A percentile compares a stretch with the other conserved stretches of the same genome.
phyloP scores from a whole-genome alignment of 2,888 invertebrate genomes.

The Mystacides longicornis region DNA sequence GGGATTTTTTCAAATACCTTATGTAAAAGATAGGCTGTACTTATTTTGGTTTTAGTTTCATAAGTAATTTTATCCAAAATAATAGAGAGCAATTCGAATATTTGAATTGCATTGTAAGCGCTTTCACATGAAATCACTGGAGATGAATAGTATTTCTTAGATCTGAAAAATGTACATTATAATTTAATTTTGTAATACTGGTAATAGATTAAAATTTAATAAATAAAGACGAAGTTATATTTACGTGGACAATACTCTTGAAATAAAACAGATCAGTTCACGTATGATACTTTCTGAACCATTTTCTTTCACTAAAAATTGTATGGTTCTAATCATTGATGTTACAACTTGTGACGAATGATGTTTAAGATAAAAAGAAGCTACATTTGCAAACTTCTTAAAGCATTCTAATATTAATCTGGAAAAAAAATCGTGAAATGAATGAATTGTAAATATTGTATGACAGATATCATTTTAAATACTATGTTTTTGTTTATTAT shows the following conservation, averaged over 20 bases:
- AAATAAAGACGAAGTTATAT: neutral
- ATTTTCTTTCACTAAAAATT: slow-evolving; percentile 22
- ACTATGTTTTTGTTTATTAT: too few relatives aligned
- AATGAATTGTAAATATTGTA: too few relatives aligned
- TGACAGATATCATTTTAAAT: too few relatives aligned
- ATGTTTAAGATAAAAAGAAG: slow-evolving; percentile 19
- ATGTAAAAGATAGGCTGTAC: slow-evolving; percentile 16
- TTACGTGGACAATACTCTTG: slow-evolving; percentile 18
- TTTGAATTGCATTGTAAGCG: slow-evolving; percentile 17
- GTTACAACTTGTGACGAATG: slow-evolving; percentile 19
- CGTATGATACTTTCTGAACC: slow-evolving; percentile 12
- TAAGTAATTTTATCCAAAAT: slow-evolving; percentile 13
- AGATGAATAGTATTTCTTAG: slow-evolving; percentile 10
- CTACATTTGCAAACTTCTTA: slow-evolving; percentile 10
- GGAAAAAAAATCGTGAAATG: too few relatives aligned
- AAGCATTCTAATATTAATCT: slow-evolving; percentile 20
- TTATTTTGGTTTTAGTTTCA: slow-evolving; percentile 15
- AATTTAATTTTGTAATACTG: neutral
- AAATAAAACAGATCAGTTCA: slow-evolving; percentile 14
- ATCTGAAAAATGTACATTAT: slow-evolving; percentile 12
- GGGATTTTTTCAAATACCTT: slow-evolving; percentile 10
- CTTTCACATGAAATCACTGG: slow-evolving; percentile 18
- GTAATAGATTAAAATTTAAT: neutral
- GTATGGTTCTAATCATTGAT: slow-evolving; percentile 16
- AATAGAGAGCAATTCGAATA: slow-evolving; percentile 18